Conservation (phyloP, 2,797 vertebrate genomes). For the Chaenodraco wilsoni region DNA sequence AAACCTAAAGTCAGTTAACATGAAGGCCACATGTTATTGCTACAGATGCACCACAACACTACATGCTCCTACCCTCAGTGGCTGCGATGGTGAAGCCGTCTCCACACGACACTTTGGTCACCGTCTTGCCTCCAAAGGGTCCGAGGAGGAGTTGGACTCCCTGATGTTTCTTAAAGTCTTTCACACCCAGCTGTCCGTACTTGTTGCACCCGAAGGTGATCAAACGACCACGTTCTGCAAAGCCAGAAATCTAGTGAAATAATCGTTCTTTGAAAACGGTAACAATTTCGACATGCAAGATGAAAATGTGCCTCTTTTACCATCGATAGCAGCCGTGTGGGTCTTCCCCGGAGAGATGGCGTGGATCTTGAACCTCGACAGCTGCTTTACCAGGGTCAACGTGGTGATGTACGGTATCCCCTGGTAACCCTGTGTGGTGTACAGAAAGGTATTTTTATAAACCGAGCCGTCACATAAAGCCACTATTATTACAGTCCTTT, state of each 20-base stretch:
- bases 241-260: conserved; percentile 8
- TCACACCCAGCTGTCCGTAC: conserved; percentile 95
- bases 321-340: conserved; percentile 96
- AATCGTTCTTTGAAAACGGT: background rate
- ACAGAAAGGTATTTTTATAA: conserved; percentile 1
- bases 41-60: background rate
- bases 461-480: background rate
- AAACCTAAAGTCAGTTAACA: background rate
- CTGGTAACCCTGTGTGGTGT: conserved; percentile 85
- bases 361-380: conserved; percentile 93
- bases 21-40: background rate
- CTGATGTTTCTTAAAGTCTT: conserved; percentile 95
- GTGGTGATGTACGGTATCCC: conserved; percentile 93
- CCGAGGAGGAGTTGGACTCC: conserved; percentile 94
- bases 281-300: background rate
- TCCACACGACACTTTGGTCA: conserved; percentile 95
- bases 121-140: conserved; percentile 93
- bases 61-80: conserved; percentile 88
- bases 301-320: conserved; percentile 71
- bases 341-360: conserved; percentile 92
- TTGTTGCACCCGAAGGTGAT: conserved; percentile 98
- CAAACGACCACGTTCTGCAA: conserved; percentile 91
- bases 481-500: background rate
- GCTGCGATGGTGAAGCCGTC: conserved; percentile 98
- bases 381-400: conserved; percentile 93